These are phyloP conservation scores for Drosophila ezoana DNA, from an alignment of 2,888 invertebrate species.

Conservation along the genomic window DNA sequence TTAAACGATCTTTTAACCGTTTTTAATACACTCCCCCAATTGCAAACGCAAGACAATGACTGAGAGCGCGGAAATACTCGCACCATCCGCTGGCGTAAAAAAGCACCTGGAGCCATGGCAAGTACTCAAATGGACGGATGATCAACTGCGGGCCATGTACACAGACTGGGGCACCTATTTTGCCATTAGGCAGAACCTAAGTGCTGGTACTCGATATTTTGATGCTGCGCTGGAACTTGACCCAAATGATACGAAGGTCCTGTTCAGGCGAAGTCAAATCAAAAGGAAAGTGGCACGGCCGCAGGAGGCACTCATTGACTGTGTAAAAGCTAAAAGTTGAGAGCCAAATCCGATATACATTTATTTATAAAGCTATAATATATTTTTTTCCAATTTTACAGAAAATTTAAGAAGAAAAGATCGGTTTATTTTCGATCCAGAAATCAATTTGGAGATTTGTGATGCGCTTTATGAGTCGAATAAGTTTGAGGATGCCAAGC, in stretches of 20 bases:
- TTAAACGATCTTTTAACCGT: slow-evolving; percentile 11
- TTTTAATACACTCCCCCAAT: not conserved
- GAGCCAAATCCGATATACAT: no score
- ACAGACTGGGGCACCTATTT: slow-evolving; percentile 81
- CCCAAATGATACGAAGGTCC: slow-evolving; percentile 55
- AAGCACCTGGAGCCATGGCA: slow-evolving; percentile 74
- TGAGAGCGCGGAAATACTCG: not conserved
- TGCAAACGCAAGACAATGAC: slow-evolving; percentile 7
- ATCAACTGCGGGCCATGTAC: slow-evolving; percentile 73
- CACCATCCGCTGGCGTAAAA: slow-evolving; percentile 9
- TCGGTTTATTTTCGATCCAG: slow-evolving; percentile 11
- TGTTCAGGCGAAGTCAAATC: slow-evolving; percentile 71
- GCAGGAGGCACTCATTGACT: slow-evolving; percentile 68
- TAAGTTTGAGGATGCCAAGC: slow-evolving; percentile 75
- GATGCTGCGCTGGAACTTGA: slow-evolving; percentile 72
- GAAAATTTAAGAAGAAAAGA: slow-evolving; percentile 20
- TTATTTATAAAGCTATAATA: not conserved
- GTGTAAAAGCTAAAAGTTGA: slow-evolving; percentile 69
- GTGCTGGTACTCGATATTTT: slow-evolving; percentile 68
- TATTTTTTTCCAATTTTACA: slow-evolving; percentile 2
- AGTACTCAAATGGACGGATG: slow-evolving; percentile 64
- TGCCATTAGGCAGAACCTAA: slow-evolving; percentile 62
- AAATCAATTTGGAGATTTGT: slow-evolving; percentile 75
- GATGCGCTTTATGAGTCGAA: slow-evolving; percentile 80
- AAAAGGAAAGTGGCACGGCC: slow-evolving; percentile 75